Conservation (phyloP, 2,888 invertebrate genomes). For the Capitulum mitella region DNA sequence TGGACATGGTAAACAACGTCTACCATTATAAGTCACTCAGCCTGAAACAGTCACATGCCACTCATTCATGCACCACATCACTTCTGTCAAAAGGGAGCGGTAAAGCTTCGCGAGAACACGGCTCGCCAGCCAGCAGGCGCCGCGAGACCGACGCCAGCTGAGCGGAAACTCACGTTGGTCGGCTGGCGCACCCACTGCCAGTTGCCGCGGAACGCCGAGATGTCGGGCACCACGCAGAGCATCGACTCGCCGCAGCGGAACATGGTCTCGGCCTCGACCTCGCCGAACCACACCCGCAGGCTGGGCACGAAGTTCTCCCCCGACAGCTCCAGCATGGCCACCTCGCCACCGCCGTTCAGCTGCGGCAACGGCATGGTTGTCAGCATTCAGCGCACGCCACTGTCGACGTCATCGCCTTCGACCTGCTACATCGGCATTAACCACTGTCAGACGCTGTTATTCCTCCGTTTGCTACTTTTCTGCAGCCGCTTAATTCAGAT, state of each 20-base stretch:
- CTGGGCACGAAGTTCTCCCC: slow-evolving; percentile 96
- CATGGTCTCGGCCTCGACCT: slow-evolving; percentile 97
- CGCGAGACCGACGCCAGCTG: neutral
- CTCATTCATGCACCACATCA: too few species aligned
- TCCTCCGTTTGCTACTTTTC: too few species aligned
- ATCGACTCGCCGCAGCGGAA: slow-evolving; percentile 90
- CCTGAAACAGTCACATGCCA: too few species aligned
- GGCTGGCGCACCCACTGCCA: slow-evolving; percentile 90
- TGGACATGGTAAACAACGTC: too few species aligned
- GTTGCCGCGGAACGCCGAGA: slow-evolving; percentile 80
- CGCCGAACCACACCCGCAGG: slow-evolving; percentile 96
- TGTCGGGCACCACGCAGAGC: slow-evolving; percentile 95
- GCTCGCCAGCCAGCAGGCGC: too few species aligned
- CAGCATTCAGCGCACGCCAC: neutral
- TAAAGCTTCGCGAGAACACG: too few species aligned
- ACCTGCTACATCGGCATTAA: too few species aligned
- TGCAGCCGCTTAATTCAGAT: too few species aligned
- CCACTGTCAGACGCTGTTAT: too few species aligned
- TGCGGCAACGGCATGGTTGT: slow-evolving; percentile 37
- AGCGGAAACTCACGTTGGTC: slow-evolving; percentile 55
- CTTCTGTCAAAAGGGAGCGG: too few species aligned
- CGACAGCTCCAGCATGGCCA: slow-evolving; percentile 92
- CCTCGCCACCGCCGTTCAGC: slow-evolving; percentile 90
- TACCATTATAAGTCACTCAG: too few species aligned
- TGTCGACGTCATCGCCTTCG: too few species aligned